A percentile compares a stretch with the other conserved stretches of the same genome.
Evolutionary conservation across 2,888 invertebrate species (phyloP).

Genomic region (Orgyia antiqua): DNA sequence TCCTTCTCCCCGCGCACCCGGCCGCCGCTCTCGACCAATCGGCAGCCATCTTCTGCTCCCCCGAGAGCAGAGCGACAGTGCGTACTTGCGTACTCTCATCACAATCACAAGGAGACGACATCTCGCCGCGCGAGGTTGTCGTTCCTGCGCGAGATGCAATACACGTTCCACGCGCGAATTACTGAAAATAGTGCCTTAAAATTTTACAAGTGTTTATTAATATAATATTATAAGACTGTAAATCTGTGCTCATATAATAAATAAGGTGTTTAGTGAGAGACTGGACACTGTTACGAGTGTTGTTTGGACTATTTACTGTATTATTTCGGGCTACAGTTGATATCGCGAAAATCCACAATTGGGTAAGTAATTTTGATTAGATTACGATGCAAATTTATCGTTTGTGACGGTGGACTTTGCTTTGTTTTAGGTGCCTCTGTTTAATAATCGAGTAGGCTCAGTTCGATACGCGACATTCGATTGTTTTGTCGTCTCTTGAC

Average conservation of each 20-base stretch:
- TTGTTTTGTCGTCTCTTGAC: slow-evolving; percentile 43
- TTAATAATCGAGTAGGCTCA: slow-evolving; percentile 38
- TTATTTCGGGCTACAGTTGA: slow-evolving; percentile 52
- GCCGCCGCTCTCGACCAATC: slow-evolving; percentile 70
- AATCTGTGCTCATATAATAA: slow-evolving; percentile 56
- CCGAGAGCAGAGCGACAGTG: slow-evolving; percentile 77
- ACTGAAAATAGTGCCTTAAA: slow-evolving; percentile 49
- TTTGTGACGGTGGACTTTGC: slow-evolving; percentile 45
- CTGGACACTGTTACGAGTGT: slow-evolving; percentile 44
- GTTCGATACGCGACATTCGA: slow-evolving; percentile 38
- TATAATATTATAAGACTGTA: slow-evolving; percentile 35
- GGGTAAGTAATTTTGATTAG: slow-evolving; percentile 74
- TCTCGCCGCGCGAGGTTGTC: slow-evolving; percentile 74
- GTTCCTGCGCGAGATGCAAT: slow-evolving; percentile 51
- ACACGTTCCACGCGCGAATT: slow-evolving; percentile 46
- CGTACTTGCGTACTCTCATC: slow-evolving; percentile 77
- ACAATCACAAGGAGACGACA: slow-evolving; percentile 72
- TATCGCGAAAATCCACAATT: slow-evolving; percentile 74
- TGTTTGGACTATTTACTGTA: slow-evolving; percentile 53
- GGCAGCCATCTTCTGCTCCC: slow-evolving; percentile 74
- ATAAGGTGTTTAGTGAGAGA: slow-evolving; percentile 58
- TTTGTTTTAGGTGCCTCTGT: slow-evolving; percentile 39
- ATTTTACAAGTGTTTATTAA: slow-evolving; percentile 40
- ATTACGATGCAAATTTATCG: slow-evolving; percentile 74
- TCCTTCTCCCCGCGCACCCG: slow-evolving; percentile 64